A percentile compares a stretch with the other conserved stretches of the same genome.
Conservation (phyloP, 2,888 invertebrate species). For the Antheraea assamensis region DNA sequence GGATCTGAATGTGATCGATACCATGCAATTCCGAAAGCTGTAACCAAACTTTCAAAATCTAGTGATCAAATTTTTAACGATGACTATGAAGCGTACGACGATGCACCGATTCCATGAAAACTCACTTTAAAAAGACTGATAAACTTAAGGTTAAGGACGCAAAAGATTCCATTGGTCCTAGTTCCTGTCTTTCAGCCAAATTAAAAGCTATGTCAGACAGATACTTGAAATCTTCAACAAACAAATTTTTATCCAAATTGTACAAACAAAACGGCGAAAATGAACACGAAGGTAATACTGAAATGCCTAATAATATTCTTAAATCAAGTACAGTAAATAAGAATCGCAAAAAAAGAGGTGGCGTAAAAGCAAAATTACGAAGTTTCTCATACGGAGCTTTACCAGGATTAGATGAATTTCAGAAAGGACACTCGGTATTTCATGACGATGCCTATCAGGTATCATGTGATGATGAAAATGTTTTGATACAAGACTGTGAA, state of each 20-base stretch:
- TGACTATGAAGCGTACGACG: slow-evolving; percentile 69
- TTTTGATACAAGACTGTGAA: slow-evolving; percentile 83
- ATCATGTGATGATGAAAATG: slow-evolving; percentile 79
- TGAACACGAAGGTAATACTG: slow-evolving; percentile 52
- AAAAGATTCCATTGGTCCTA: slow-evolving; percentile 77
- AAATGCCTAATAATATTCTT: slow-evolving; percentile 54
- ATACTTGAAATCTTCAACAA: slow-evolving; percentile 87
- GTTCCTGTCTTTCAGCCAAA: slow-evolving; percentile 86
- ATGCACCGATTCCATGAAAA: slow-evolving; percentile 56
- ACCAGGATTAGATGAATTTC: slow-evolving; percentile 87
- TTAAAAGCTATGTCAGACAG: slow-evolving; percentile 88
- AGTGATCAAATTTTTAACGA: slow-evolving; percentile 81
- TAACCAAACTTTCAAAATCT: slow-evolving; percentile 74
- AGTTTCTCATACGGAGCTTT: slow-evolving; percentile 89
- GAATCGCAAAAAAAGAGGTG: slow-evolving; percentile 68
- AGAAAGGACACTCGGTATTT: slow-evolving; percentile 83
- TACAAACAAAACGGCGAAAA: slow-evolving; percentile 78
- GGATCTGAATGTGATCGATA: slow-evolving; percentile 78
- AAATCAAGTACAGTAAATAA: slow-evolving; percentile 60
- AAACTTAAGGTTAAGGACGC: slow-evolving; percentile 71
- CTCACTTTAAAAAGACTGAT: slow-evolving; percentile 74
- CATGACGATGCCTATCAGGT: slow-evolving; percentile 81
- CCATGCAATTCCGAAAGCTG: slow-evolving; percentile 72
- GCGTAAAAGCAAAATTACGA: slow-evolving; percentile 81
- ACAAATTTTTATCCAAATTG: slow-evolving; percentile 85